Base-by-base conservation (phyloP, 1,140 invertebrate genomes). In the Drosophila neocordata region DNA sequence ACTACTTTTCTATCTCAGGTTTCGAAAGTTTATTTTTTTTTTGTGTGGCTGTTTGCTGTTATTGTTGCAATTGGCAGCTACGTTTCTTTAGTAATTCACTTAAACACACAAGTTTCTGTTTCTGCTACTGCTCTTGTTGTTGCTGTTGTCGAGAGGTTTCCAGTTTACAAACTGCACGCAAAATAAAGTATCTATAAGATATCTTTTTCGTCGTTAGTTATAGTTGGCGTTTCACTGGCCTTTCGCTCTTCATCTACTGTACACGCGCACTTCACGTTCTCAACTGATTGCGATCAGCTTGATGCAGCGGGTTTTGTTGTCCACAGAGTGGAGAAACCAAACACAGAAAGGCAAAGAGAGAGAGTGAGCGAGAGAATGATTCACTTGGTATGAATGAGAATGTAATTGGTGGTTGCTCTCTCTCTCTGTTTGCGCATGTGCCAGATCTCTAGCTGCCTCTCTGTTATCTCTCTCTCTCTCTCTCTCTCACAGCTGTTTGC, bases 241-340 rank as follows among this genome's bases (percentile, higher is more conserved):
- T 44, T 13, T 2, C 41, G 41, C 20, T 48, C 41, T 48, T 48
- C 41, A 0, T 48, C 69, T 6, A 31, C 27, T 79, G 65, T 72
- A 53, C 79, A 65, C 79, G 78, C 79, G 79, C 79, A 77, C 69
- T 79, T 74, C 80, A 69, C 76, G 81, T 84, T 79, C 69, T 84
- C 82, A 66, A 87, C 83, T 87, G 82, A 87, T 69, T 79, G 83
- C 71, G 82, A 87, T 87, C 82, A 79, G 48, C 38, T 24, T 15
- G 59, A 57, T 76, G 78, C 83, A 88, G 69, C 78, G 78, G 38
- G 75, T 87, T 87, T 85, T 85, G 82, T 87, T 85, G 74, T 35
- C 66, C 24, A 34, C 15, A 18, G 13, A 4, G 27, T 22, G 4
- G 1, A 11, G 13, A 11, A 15, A 56, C 13, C 13, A n/a, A 2